Percentiles rank a stretch among this genome's conserved stretches.
Evolutionary conservation across 1,140 invertebrate genomes (phyloP).

Genomic region (Zaprionus kolodkinae): DNA sequence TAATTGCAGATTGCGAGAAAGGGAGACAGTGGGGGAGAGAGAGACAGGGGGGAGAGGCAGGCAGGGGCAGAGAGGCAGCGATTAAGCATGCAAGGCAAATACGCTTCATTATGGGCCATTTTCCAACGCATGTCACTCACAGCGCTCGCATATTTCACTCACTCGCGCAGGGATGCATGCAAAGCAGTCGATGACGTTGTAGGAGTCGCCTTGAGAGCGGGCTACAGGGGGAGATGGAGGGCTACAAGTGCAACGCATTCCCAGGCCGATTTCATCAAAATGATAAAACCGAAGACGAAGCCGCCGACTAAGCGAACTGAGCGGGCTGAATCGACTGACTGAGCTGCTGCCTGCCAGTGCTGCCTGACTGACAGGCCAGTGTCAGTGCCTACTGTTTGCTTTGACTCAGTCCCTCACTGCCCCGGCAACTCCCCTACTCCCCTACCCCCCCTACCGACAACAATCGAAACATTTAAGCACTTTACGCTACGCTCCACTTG

Average conservation of each 20-base stretch:
- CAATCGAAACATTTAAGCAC: slow-evolving; percentile 82
- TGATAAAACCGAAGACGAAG: slow-evolving; percentile 73
- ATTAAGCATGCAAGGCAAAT: slow-evolving; percentile 74
- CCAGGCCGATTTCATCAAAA: slow-evolving; percentile 81
- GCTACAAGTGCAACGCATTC: slow-evolving; percentile 81
- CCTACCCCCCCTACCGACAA: slow-evolving; percentile 28
- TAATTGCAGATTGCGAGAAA: slow-evolving; percentile 70
- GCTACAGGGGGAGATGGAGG: slow-evolving; percentile 9
- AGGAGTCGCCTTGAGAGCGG: slow-evolving; percentile 40
- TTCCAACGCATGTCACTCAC: slow-evolving; percentile 64
- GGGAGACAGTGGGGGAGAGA: neutral
- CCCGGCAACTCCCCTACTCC: slow-evolving; percentile 6
- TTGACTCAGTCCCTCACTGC: slow-evolving; percentile 39
- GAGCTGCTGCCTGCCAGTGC: slow-evolving; percentile 9
- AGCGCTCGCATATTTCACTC: slow-evolving; percentile 74
- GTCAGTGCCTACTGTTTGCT: slow-evolving; percentile 66
- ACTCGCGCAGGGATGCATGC: slow-evolving; percentile 55
- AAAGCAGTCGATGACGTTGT: slow-evolving; percentile 51
- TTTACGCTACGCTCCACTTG: slow-evolving; percentile 81
- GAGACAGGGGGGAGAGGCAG: neutral
- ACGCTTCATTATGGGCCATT: slow-evolving; percentile 79
- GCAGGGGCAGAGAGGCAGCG: slow-evolving; percentile 8
- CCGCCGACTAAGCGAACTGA: slow-evolving; percentile 44
- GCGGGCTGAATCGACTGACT: slow-evolving; percentile 24
- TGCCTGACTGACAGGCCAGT: slow-evolving; percentile 54